Conservation (phyloP, 2,888 invertebrate genomes). For the Halictus quadricinctus region DNA sequence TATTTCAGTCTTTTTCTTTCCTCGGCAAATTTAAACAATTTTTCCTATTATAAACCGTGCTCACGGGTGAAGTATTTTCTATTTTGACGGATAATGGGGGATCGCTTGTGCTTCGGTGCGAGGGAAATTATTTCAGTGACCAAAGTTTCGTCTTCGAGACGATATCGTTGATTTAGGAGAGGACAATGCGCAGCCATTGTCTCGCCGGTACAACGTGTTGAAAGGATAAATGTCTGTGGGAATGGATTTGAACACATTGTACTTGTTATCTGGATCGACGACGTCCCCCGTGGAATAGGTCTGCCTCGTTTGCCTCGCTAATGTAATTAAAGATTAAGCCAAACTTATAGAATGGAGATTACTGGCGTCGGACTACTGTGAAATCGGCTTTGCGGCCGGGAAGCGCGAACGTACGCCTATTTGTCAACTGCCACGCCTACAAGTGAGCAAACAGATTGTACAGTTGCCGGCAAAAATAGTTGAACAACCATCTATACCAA, state of each 20-base stretch:
- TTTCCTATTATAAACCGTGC: not conserved
- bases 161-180: not conserved
- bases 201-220: not conserved
- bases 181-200: not conserved
- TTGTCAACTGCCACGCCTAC: constrained; percentile 24
- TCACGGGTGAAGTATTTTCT: not conserved
- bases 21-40: not conserved
- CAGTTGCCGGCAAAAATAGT: not conserved
- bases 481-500: not conserved
- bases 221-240: not conserved
- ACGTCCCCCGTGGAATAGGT: not conserved
- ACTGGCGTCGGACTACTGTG: constrained; percentile 14
- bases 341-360: constrained; percentile 42
- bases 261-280: not conserved
- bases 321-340: constrained; percentile 54
- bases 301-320: constrained; percentile 11
- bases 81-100: not conserved
- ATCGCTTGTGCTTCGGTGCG: not conserved
- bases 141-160: not conserved
- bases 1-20: not conserved
- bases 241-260: constrained; percentile 12
- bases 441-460: constrained; percentile 4
- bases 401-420: constrained; percentile 23
- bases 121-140: not conserved
- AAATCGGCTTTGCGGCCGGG: constrained; percentile 31